Conservation (phyloP, 2,888 invertebrate species). For the Blastobasis adustella region DNA sequence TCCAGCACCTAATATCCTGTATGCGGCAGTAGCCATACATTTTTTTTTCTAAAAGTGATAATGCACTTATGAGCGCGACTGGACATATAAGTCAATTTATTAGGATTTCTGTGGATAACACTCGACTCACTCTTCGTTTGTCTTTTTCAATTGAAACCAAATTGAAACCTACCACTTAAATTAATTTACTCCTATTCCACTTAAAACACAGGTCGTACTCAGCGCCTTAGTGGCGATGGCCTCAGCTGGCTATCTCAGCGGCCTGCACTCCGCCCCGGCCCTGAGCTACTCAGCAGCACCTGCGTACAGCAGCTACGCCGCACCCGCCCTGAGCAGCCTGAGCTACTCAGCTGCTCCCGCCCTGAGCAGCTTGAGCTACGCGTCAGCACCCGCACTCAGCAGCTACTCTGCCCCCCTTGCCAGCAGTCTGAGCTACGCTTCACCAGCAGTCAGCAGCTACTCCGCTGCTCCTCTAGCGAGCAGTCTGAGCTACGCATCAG, state of each 20-base stretch:
- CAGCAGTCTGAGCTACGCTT: conserved; percentile 3
- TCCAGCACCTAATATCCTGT: too few relatives aligned
- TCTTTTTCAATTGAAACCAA: too few relatives aligned
- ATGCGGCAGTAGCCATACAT: not conserved
- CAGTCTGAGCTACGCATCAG: conserved; percentile 10
- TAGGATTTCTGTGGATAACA: too few relatives aligned
- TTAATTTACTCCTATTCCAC: not conserved
- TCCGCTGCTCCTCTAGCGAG: conserved; percentile 3
- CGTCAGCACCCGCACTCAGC: not conserved
- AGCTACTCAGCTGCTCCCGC: conserved; percentile 2
- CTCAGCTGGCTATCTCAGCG: conserved; percentile 23
- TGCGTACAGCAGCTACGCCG: conserved; percentile 8
- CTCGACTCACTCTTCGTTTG: too few relatives aligned
- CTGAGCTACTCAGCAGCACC: conserved; percentile 2
- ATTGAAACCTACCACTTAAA: not conserved
- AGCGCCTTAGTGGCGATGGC: conserved; percentile 24
- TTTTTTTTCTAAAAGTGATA: too few relatives aligned
- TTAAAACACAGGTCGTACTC: conserved; percentile 13
- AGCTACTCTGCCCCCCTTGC: not conserved
- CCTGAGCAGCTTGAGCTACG: not conserved
- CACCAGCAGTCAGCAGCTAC: conserved; percentile 8
- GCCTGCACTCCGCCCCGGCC: conserved; percentile 13
- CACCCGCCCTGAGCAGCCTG: too few relatives aligned
- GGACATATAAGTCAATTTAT: too few relatives aligned
- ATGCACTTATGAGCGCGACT: too few relatives aligned